These are phyloP conservation scores for Mycetomoellerius zeteki DNA, from an alignment of 1,140 invertebrate species.

Conservation along the genomic window DNA sequence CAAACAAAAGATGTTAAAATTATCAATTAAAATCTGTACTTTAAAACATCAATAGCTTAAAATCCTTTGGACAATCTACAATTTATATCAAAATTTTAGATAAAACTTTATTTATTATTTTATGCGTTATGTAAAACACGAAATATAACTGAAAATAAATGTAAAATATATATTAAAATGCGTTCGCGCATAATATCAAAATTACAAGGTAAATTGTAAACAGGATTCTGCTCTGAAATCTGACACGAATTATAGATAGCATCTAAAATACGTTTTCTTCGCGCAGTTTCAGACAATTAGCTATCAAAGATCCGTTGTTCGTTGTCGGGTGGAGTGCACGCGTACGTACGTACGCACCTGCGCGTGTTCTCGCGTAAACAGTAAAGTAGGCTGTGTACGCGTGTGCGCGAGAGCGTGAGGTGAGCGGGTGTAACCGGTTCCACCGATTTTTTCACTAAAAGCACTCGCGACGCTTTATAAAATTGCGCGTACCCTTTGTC, in stretches of 20 bases:
- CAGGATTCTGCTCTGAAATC: not conserved
- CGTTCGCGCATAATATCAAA: not conserved
- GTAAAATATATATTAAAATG: not conserved
- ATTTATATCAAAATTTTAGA: not conserved
- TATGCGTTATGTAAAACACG: not conserved
- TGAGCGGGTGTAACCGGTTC: constrained; percentile 78
- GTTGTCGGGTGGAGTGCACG: not conserved
- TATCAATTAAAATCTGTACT: not conserved
- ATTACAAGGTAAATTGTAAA: not conserved
- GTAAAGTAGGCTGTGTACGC: constrained; percentile 56
- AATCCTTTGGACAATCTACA: not conserved
- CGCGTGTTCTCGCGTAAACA: constrained; percentile 69
- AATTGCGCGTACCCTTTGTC: constrained; percentile 75
- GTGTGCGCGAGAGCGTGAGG: constrained; percentile 63
- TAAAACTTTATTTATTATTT: not conserved
- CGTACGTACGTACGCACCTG: constrained; percentile 59
- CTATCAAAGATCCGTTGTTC: not conserved
- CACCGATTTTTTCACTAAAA: constrained; percentile 79
- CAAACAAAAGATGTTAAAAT: not conserved
- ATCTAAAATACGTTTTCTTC: not conserved
- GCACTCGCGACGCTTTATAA: constrained; percentile 75
- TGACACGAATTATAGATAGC: not conserved
- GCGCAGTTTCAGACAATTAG: not conserved
- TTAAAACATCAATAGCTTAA: not conserved
- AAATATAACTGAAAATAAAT: not conserved